phyloP scores from a whole-genome alignment of 2,113 vertebrate genomes.

The Labeo rohita region DNA sequence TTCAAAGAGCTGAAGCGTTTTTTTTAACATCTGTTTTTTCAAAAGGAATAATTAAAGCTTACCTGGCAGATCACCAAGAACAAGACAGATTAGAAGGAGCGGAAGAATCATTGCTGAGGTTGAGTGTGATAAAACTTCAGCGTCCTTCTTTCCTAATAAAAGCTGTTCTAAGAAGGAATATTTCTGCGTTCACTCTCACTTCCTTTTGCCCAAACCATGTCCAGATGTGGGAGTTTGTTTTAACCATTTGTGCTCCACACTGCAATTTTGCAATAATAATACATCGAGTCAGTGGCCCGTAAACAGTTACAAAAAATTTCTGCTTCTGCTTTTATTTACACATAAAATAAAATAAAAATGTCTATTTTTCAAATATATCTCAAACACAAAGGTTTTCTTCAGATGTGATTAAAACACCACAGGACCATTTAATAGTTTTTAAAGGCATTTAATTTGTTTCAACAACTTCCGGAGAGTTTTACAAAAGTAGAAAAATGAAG shows the following conservation, averaged over 20 bases:
- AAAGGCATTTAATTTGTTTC: conserved; percentile 41
- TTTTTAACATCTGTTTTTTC: not conserved
- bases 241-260: conserved; percentile 65
- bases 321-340: not conserved
- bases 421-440: not conserved
- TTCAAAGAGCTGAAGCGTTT: not conserved
- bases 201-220: conserved; percentile 57
- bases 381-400: not conserved
- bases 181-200: conserved; percentile 47
- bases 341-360: no score
- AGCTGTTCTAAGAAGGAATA: not conserved
- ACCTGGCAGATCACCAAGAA: conserved; percentile 71
- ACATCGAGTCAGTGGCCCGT: not conserved
- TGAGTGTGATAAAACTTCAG: not conserved
- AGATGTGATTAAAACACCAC: not conserved
- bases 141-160: not conserved
- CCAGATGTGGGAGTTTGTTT: conserved; percentile 65
- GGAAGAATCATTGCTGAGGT: conserved; percentile 55
- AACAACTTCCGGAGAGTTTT: conserved; percentile 13
- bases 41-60: conserved; percentile 25
- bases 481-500: conserved; percentile 48
- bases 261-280: not conserved
- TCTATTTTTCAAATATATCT: not conserved
- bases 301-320: not conserved
- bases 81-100: conserved; percentile 38